These are phyloP conservation scores for Apodemia hepburni DNA, from an alignment of 2,888 invertebrate genomes.

Conservation along the genomic window DNA sequence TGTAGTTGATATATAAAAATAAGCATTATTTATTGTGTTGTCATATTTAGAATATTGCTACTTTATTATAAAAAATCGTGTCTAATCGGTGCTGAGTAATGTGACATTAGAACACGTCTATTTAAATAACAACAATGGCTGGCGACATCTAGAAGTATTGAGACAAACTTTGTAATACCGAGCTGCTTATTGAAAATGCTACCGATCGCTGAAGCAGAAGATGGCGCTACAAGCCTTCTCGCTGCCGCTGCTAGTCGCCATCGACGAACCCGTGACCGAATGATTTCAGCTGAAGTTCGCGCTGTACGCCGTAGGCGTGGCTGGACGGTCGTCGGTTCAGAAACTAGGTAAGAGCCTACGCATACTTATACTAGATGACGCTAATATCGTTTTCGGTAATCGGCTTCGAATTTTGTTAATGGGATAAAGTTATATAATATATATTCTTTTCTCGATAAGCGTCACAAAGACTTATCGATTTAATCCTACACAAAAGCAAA, in stretches of 20 bases:
- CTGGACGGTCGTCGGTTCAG: constrained; percentile 88
- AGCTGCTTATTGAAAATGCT: constrained; percentile 45
- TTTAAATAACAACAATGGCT: not conserved
- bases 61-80: not conserved
- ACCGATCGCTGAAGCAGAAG: constrained; percentile 67
- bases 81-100: not conserved
- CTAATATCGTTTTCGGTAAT: constrained; percentile 32
- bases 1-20: too few relatives aligned
- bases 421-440: not conserved
- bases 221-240: constrained; percentile 54
- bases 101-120: not conserved
- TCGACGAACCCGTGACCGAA: constrained; percentile 61
- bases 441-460: not conserved
- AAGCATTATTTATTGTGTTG: too few relatives aligned
- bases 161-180: constrained; percentile 20
- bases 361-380: constrained; percentile 50
- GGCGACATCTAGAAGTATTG: constrained; percentile 34
- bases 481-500: too few relatives aligned
- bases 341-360: constrained; percentile 81
- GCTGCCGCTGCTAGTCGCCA: constrained; percentile 53
- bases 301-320: constrained; percentile 82
- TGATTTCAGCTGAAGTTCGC: constrained; percentile 68
- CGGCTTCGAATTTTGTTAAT: too few relatives aligned
- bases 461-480: too few relatives aligned
- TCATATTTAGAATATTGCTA: not conserved